These are phyloP conservation scores for Styela clava DNA, from an alignment of 23 tunicate species.

Conservation along the genomic window DNA sequence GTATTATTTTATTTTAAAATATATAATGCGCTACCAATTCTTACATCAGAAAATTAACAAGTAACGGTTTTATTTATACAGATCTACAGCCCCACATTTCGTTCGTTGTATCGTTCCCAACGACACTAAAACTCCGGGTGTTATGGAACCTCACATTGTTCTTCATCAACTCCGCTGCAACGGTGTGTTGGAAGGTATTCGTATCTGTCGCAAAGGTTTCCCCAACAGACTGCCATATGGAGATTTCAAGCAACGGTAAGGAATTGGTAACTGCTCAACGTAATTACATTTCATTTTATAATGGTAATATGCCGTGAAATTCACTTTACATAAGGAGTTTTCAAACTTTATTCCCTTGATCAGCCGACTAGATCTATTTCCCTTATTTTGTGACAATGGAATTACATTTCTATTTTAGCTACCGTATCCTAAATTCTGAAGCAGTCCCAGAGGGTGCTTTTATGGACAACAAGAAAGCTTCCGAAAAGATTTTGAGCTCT, in stretches of 20 bases:
- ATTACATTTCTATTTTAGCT: no score
- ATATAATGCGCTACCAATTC: no score
- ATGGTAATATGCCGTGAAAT: no score
- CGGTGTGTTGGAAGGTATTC: slow-evolving; percentile 99
- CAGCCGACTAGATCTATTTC: no score
- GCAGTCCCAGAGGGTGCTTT: slow-evolving; percentile 90
- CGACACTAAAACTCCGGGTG: slow-evolving; percentile 80
- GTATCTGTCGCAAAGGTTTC: slow-evolving; percentile 99
- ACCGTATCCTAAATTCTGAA: slow-evolving; percentile 87
- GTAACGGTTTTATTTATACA: no score
- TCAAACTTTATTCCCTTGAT: no score
- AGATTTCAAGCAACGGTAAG: slow-evolving; percentile 94
- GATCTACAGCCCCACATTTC: slow-evolving; percentile 95
- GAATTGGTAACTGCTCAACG: no score
- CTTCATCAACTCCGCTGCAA: slow-evolving; percentile 96
- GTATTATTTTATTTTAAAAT: not conserved
- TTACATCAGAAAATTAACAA: no score
- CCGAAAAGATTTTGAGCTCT: slow-evolving; percentile 79
- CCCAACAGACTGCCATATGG: slow-evolving; percentile 96
- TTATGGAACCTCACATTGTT: slow-evolving; percentile 84
- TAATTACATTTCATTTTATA: no score
- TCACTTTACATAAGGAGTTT: no score
- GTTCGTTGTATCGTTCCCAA: slow-evolving; percentile 99
- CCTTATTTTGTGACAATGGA: no score
- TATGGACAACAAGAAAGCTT: slow-evolving; percentile 97